Percentiles rank a stretch among this genome's conserved stretches.
Conservation (phyloP, 2,888 invertebrate species). For the Troides helena region DNA sequence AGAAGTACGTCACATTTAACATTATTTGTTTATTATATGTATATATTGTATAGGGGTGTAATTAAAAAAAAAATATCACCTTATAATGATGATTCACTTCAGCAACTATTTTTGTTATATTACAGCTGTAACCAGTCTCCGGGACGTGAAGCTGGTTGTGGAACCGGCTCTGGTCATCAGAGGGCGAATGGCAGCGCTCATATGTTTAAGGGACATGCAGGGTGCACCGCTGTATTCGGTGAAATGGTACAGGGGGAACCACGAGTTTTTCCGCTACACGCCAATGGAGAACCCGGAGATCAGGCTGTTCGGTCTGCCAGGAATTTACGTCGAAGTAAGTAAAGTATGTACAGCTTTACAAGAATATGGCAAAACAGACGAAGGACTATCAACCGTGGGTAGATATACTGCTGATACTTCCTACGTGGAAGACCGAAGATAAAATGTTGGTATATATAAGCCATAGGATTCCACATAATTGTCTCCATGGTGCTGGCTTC, state of each 20-base stretch:
- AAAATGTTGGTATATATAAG: too few species aligned
- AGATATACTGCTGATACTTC: too few species aligned
- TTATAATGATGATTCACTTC: too few species aligned
- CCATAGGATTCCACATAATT: too few species aligned
- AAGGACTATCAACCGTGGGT: too few species aligned
- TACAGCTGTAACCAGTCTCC: constrained; percentile 83
- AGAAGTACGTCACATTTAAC: too few species aligned
- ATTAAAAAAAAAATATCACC: too few species aligned
- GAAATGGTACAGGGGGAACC: constrained; percentile 91
- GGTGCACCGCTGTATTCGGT: constrained; percentile 89
- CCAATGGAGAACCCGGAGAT: constrained; percentile 86
- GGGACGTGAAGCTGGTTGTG: constrained; percentile 85
- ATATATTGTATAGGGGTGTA: too few species aligned
- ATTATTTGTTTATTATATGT: too few species aligned
- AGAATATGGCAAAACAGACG: too few species aligned
- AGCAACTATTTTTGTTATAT: constrained; percentile 21
- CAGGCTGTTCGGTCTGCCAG: constrained; percentile 86
- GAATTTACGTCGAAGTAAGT: constrained; percentile 92
- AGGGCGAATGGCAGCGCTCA: constrained; percentile 84
- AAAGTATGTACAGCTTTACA: constrained; percentile 1
- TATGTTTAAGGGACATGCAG: constrained; percentile 89
- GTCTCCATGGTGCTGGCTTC: too few species aligned
- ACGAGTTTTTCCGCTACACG: constrained; percentile 91
- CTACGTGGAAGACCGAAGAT: too few species aligned
- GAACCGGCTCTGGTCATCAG: constrained; percentile 85